These are phyloP conservation scores for Limnephilus rhombicus DNA, from an alignment of 2,888 invertebrate genomes.

Conservation along the genomic window DNA sequence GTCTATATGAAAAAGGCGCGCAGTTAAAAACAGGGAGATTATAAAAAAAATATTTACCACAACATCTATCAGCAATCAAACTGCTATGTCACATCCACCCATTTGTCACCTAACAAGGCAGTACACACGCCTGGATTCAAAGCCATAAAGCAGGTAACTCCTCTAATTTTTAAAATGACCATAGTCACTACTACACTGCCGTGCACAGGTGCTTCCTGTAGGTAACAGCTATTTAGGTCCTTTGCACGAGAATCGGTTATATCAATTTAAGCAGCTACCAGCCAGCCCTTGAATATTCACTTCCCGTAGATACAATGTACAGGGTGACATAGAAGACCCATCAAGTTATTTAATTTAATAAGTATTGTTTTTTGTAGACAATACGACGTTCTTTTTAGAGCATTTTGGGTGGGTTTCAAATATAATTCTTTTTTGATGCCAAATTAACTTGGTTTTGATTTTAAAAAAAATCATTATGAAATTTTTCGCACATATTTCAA, in stretches of 20 bases:
- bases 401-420: neutral
- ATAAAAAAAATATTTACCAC: neutral
- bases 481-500: no score
- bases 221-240: slow-evolving; percentile 8
- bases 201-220: slow-evolving; percentile 55
- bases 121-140: slow-evolving; percentile 9
- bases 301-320: slow-evolving; percentile 41
- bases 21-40: no score
- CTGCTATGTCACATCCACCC: no score
- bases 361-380: neutral
- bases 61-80: neutral
- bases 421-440: no score
- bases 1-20: no score
- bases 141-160: neutral
- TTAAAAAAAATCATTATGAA: no score
- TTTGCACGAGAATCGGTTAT: slow-evolving; percentile 21
- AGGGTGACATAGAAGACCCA: neutral
- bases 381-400: neutral
- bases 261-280: neutral
- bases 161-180: slow-evolving; percentile 47
- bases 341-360: neutral
- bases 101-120: slow-evolving; percentile 31
- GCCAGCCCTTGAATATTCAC: slow-evolving; percentile 47
- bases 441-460: no score
- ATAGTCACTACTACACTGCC: neutral